Base-by-base conservation (phyloP, 2,113 vertebrate genomes). In the Benitochromis conjunctus region DNA sequence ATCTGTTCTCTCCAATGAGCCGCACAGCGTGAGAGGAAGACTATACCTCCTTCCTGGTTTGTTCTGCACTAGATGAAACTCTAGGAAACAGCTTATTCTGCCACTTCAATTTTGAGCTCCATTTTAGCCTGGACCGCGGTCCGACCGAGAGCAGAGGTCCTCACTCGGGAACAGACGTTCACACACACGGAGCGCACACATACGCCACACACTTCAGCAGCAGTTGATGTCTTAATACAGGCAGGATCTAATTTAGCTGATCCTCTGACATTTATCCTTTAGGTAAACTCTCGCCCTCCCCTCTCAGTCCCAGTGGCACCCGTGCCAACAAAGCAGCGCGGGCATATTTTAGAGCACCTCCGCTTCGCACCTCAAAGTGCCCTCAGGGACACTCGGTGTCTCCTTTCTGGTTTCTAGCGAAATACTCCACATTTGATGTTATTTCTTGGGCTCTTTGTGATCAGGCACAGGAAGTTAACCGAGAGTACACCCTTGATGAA, bases 211-310 rank as follows among this genome's bases (percentile, higher is more conserved):
- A 88, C 90, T 92, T 85, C 91, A 94, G 90, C 92, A 18, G 88
- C 90, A 57, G 90, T 89, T 93, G 94, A 95, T 94, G 94, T 95
- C 95, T 96, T 95, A 95, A 95, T 95, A 93, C 93, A 80, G 89
- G 83, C 88, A 79, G 91, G 84, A 94, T 94, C 93, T 95, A 95
- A 95, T 95, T 95, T 95, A 93, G 91, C 91, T 88, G 87, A 94
- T 95, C 93, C 92, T 84, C 92, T 96, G 94, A 95, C 95, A 94
- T 95, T 96, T 93, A 96, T 96, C 95, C 95, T 91, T 95, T 95
- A 91, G 94, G 95, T 96, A 96, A 96, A 96, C 95, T 95, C 83
- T 54, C 69, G 82, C 88, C 86, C 87, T 89, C 88, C 88, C 80
- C 84, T 85, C 86, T 89, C 76, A 4, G 58, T 93, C 91, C 89